Evolutionary conservation across 2,113 vertebrate species (phyloP).

Genomic region (Hippocampus comes): DNA sequence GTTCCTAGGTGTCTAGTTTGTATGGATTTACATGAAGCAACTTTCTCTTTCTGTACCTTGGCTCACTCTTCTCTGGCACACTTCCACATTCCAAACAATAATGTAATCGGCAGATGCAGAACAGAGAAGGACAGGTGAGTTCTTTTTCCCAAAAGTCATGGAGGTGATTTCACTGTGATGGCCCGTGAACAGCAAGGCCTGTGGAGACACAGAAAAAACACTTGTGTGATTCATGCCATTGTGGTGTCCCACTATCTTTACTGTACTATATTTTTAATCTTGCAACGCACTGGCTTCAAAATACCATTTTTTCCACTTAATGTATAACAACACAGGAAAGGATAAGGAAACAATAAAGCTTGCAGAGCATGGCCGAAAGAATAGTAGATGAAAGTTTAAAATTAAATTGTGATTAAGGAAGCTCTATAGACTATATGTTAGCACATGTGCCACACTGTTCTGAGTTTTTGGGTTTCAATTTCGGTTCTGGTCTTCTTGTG

Average conservation of each 20-base stretch:
- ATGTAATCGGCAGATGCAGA: conserved; percentile 82
- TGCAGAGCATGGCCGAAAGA: neutral
- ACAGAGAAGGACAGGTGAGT: conserved; percentile 69
- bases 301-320: neutral
- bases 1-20: conserved; percentile 10
- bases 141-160: conserved; percentile 74
- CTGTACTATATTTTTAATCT: neutral
- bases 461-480: neutral
- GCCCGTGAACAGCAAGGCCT: conserved; percentile 74
- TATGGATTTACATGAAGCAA: conserved; percentile 12
- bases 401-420: neutral
- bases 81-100: conserved; percentile 79
- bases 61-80: conserved; percentile 62
- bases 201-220: conserved; percentile 11
- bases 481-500: neutral
- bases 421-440: neutral
- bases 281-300: neutral
- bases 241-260: neutral
- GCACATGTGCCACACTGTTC: neutral
- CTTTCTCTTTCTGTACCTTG: conserved; percentile 65
- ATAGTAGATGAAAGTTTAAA: neutral
- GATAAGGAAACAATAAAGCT: neutral
- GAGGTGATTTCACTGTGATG: conserved; percentile 78
- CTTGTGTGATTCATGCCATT: neutral
- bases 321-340: neutral